A percentile compares a stretch with the other conserved stretches of the same genome.
Evolutionary conservation across 2,113 vertebrate genomes (phyloP).

Genomic region (Indri indri): DNA sequence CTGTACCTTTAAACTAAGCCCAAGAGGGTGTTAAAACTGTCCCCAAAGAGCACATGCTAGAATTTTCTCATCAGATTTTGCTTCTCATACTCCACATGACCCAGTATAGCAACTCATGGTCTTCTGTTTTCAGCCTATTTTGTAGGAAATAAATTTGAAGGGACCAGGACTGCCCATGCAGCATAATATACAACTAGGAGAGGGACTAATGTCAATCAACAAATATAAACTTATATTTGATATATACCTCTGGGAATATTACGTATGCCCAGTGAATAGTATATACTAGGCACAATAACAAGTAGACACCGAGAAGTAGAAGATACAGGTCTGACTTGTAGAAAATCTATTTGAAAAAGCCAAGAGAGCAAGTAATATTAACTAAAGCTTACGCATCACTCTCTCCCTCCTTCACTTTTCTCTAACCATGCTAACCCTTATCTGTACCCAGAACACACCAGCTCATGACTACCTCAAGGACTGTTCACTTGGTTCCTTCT

Average conservation of each 20-base stretch:
- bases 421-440: not conserved
- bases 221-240: not conserved
- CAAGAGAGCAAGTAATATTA: not conserved
- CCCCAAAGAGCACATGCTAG: not conserved
- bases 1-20: not conserved
- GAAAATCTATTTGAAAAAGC: not conserved
- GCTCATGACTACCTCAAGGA: not conserved
- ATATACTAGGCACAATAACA: not conserved
- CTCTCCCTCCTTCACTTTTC: not conserved
- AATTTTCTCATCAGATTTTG: not conserved
- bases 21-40: not conserved
- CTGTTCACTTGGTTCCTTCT: not conserved
- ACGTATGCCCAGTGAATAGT: not conserved
- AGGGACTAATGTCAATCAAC: not conserved
- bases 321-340: not conserved
- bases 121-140: not conserved
- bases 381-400: not conserved
- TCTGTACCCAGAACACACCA: not conserved
- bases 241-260: too few species aligned
- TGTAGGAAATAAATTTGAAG: not conserved
- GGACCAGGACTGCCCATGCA: not conserved
- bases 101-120: not conserved
- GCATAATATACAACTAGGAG: not conserved
- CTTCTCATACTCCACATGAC: not conserved
- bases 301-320: not conserved